Evolutionary conservation across 2,888 invertebrate species (phyloP), one percentile per base, ranked within the genome.

Genomic region (Callyntrura sp.): DNA sequence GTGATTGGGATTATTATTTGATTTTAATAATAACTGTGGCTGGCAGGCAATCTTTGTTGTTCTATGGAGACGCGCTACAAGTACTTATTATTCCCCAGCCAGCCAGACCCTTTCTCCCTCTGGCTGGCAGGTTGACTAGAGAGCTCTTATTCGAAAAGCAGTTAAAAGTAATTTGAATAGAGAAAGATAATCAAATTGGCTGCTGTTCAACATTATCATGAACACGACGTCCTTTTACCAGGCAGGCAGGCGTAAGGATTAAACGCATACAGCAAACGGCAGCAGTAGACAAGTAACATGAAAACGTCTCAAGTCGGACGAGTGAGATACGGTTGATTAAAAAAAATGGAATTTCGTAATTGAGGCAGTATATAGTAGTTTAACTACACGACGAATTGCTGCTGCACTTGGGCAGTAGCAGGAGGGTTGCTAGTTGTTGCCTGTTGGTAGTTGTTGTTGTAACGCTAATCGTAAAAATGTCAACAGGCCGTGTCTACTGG

Each of bases 281-380:
- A 14, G 9, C 9, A 51, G 4, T 11, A 51, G 51, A 51, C 12
- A 51, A 51, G 17, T 2, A 35, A 35, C 6, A 35, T 35, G 5
- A 6, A 1, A 57, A 57, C 57, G 17, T 57, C 57, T 6, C 35
- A 35, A 35, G 35, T 35, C 6, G 35, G 3, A 6, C 35, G 23
- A 60, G 3, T 17, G 62, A 20, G 62, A 62, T 23, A 62, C 62
- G 23, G 62, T 62, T 62, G 62, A 62, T 62, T 62, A 62, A 62
- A 62, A 23, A 35, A 35, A 35, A 35, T 35, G 9, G 9, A 23
- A 62, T 25, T 25, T 62, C 25, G 62, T 25, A 62, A 25, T 62
- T 62, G 62, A 23, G 62, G 62, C 62, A 62, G 62, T 62, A 23
- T 60, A 9, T 14, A 62, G 23, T 9, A 62, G 25, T n/a, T n/a